Evolutionary conservation across 2,113 vertebrate species (phyloP).

Genomic region (Pontoporia blainvillei): DNA sequence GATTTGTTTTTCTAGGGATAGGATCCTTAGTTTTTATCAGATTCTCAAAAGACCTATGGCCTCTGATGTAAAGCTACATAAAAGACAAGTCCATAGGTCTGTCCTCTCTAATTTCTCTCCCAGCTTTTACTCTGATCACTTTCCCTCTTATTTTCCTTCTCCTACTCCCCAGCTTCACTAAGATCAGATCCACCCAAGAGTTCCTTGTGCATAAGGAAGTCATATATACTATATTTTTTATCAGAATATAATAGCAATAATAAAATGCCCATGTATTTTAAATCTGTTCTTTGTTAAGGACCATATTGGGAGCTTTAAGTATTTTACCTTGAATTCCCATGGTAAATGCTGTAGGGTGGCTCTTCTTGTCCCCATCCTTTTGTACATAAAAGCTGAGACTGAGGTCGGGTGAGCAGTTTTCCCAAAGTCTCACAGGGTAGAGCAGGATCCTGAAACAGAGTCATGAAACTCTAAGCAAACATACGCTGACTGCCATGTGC

Average conservation of each 20-base stretch:
- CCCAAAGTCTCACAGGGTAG: neutral
- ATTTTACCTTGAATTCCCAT: constrained; percentile 16
- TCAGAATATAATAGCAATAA: neutral
- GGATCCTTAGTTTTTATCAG: neutral
- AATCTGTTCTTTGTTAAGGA: neutral
- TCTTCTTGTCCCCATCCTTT: neutral
- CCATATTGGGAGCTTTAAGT: neutral
- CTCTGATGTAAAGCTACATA: neutral
- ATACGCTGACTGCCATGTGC: neutral
- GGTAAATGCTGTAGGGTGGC: neutral
- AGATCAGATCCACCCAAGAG: neutral
- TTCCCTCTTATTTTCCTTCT: neutral
- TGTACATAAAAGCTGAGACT: neutral
- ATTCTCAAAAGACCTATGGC: neutral
- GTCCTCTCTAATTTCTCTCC: neutral
- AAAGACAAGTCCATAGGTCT: neutral
- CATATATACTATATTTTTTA: neutral
- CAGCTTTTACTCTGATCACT: neutral
- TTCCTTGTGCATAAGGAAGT: neutral
- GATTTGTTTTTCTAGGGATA: neutral
- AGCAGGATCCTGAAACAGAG: neutral
- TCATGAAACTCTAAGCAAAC: neutral
- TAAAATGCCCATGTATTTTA: neutral
- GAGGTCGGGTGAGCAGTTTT: neutral
- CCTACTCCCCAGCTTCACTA: neutral